phyloP scores from a whole-genome alignment of 2,113 vertebrate genomes.

The Poeciliopsis turrubarensis region DNA sequence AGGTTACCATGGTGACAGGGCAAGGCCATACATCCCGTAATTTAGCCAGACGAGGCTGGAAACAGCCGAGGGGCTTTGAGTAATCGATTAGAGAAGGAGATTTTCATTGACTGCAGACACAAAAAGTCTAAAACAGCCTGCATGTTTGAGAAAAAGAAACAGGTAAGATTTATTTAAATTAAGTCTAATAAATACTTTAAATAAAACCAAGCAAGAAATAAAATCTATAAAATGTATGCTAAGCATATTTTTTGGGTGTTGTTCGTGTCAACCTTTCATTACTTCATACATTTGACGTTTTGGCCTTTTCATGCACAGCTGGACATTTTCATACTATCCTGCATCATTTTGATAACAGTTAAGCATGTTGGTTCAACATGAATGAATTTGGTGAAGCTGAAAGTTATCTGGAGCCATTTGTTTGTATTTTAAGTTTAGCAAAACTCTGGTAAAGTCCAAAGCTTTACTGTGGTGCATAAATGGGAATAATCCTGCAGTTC shows the following conservation, averaged over 20 bases:
- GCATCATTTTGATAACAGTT: not conserved
- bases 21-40: constrained; percentile 43
- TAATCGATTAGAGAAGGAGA: constrained; percentile 36
- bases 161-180: not conserved
- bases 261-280: no score
- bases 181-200: not conserved
- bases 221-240: not conserved
- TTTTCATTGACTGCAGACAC: constrained; percentile 20
- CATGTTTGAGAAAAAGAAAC: constrained; percentile 7
- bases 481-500: not conserved
- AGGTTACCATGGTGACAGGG: constrained; percentile 56
- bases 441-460: not conserved
- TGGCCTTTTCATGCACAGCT: no score
- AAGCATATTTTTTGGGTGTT: no score
- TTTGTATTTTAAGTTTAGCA: not conserved
- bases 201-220: not conserved
- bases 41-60: constrained; percentile 43
- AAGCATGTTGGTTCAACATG: not conserved
- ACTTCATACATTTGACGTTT: no score
- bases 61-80: constrained; percentile 28
- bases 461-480: not conserved
- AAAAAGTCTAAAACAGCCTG: not conserved
- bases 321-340: not conserved
- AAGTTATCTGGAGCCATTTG: not conserved
- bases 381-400: not conserved